A percentile compares a stretch with the other conserved stretches of the same genome.
These are phyloP conservation scores for Leptothorax acervorum DNA, from an alignment of 2,888 invertebrate species.

Conservation along the genomic window DNA sequence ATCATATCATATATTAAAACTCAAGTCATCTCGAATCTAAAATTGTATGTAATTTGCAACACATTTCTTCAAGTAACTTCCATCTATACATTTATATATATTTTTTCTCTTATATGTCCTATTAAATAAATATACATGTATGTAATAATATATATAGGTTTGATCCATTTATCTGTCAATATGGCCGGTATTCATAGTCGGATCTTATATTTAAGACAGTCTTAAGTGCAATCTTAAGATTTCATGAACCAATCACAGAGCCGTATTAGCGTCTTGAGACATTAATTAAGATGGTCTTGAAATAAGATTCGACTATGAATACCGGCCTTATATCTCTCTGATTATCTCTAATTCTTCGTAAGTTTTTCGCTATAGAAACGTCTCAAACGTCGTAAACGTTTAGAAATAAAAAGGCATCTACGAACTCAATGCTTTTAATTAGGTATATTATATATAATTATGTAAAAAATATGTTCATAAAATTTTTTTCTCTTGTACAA, in stretches of 20 bases:
- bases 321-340: constrained; percentile 50
- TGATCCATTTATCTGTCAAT: constrained; percentile 58
- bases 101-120: constrained; percentile 55
- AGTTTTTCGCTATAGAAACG: constrained; percentile 45
- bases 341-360: constrained; percentile 56
- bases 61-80: constrained; percentile 58
- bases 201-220: no score
- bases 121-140: constrained; percentile 72
- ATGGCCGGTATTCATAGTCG: no score
- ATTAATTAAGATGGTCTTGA: no score
- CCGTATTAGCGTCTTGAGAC: no score
- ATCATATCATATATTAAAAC: constrained; percentile 64
- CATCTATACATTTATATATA: constrained; percentile 61
- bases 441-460: not conserved
- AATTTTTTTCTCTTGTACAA: no score
- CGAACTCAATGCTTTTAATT: not conserved
- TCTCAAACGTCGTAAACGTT: not conserved
- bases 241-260: no score
- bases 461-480: no score
- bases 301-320: no score
- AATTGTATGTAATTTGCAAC: constrained; percentile 58
- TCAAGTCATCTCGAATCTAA: constrained; percentile 62
- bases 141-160: constrained; percentile 66
- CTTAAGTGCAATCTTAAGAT: no score
- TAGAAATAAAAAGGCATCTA: not conserved